Percentiles rank a stretch among this genome's conserved stretches.
These are phyloP conservation scores for Malacosoma neustria DNA, from an alignment of 2,888 invertebrate genomes.

Conservation along the genomic window DNA sequence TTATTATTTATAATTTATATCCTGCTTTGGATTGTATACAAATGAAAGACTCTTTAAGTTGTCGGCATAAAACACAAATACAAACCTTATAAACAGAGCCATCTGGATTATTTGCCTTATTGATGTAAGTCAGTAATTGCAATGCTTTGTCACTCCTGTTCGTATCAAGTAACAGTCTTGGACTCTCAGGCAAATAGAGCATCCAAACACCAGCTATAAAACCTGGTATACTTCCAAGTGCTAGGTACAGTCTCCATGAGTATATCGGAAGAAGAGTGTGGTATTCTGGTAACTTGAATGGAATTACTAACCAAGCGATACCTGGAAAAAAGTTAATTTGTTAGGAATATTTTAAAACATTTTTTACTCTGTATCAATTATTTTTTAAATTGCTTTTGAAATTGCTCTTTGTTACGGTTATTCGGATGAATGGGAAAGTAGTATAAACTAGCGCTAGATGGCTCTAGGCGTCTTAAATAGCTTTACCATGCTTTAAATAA, in stretches of 20 bases:
- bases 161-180: slow-evolving; percentile 77
- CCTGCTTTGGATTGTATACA: too few species aligned
- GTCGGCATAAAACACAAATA: too few species aligned
- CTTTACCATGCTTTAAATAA: too few species aligned
- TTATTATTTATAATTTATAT: too few species aligned
- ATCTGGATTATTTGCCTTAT: slow-evolving; percentile 63
- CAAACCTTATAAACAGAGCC: slow-evolving; percentile 71
- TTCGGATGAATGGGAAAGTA: too few species aligned
- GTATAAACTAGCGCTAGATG: too few species aligned
- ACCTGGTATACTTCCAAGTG: slow-evolving; percentile 78
- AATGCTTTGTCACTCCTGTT: slow-evolving; percentile 75
- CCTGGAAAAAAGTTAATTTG: slow-evolving; percentile 61
- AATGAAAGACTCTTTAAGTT: too few species aligned
- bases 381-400: too few species aligned
- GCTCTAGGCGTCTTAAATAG: too few species aligned
- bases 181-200: slow-evolving; percentile 80
- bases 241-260: slow-evolving; percentile 83
- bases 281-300: slow-evolving; percentile 44
- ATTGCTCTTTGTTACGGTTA: too few species aligned
- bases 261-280: slow-evolving; percentile 61
- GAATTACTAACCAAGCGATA: slow-evolving; percentile 79
- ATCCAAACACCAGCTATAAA: slow-evolving; percentile 75
- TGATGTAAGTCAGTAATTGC: slow-evolving; percentile 72
- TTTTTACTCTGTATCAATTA: too few species aligned
- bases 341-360: too few species aligned